These are phyloP conservation scores for Melierax canorus DNA, from an alignment of 2,113 vertebrate species.

Conservation along the genomic window DNA sequence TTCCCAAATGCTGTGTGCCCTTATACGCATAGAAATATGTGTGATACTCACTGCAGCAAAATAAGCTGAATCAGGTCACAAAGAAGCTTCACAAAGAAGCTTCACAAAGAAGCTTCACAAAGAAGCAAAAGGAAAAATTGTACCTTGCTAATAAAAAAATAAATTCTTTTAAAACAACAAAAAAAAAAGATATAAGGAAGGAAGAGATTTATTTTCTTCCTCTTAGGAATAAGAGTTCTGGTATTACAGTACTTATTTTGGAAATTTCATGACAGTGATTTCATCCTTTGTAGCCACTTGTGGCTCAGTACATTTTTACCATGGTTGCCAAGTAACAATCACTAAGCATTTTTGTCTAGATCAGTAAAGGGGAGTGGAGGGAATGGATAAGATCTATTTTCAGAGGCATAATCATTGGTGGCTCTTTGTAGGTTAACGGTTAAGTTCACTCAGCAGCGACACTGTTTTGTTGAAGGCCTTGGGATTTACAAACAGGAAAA, in stretches of 20 bases:
- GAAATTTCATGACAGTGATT: constrained; percentile 55
- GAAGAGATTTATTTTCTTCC: neutral
- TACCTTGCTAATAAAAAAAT: neutral
- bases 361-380: constrained; percentile 22
- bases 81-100: neutral
- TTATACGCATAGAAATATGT: rapidly evolving
- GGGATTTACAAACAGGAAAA: constrained; percentile 25
- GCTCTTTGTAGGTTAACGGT: constrained; percentile 23
- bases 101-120: neutral
- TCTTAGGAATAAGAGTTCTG: neutral
- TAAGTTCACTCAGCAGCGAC: neutral
- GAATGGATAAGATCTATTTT: constrained; percentile 58
- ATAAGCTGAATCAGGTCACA: neutral
- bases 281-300: constrained; percentile 56
- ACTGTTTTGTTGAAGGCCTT: neutral
- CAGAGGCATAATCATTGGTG: neutral
- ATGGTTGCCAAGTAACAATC: constrained; percentile 64
- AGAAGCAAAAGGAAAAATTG: neutral
- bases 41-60: neutral
- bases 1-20: neutral
- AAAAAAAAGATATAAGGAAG: neutral
- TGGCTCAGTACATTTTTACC: constrained; percentile 60
- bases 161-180: neutral
- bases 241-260: constrained; percentile 30
- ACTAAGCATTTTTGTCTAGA: constrained; percentile 53